These are phyloP conservation scores for Phataginus tetradactyla DNA, from an alignment of 2,797 vertebrate genomes.

Conservation along the genomic window DNA sequence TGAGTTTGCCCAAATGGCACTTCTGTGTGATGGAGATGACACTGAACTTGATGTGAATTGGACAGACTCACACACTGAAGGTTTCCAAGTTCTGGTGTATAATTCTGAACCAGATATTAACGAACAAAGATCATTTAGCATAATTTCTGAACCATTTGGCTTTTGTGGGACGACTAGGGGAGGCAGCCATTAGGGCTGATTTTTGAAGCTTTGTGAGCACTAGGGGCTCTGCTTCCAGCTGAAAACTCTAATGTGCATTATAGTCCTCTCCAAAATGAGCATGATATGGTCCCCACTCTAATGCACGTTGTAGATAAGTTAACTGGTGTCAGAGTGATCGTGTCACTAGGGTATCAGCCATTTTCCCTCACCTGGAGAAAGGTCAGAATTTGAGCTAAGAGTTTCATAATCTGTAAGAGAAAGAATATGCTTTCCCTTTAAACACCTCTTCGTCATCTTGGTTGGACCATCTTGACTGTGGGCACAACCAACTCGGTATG, in stretches of 20 bases:
- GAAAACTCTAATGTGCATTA: neutral
- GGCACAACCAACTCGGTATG: neutral
- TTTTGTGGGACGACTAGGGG: neutral
- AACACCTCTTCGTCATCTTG: neutral
- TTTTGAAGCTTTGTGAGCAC: conserved; percentile 16
- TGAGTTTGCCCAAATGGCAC: neutral
- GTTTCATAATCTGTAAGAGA: neutral
- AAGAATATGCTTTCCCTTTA: neutral
- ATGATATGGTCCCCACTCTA: neutral
- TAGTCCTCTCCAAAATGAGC: neutral
- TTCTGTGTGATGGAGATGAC: conserved; percentile 33
- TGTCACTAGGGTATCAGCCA: neutral
- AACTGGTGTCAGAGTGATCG: neutral
- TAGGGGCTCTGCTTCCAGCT: neutral
- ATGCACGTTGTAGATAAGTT: neutral
- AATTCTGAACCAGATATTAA: conserved; percentile 55
- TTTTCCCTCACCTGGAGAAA: neutral
- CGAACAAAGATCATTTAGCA: conserved; percentile 50
- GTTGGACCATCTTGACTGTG: neutral
- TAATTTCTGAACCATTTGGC: conserved; percentile 66
- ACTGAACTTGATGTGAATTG: conserved; percentile 14
- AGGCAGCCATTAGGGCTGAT: neutral
- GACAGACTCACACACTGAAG: neutral
- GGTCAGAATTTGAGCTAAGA: neutral
- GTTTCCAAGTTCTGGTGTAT: conserved; percentile 50